Conservation (phyloP, 2,888 invertebrate species). For the Acrobeloides nanus region DNA sequence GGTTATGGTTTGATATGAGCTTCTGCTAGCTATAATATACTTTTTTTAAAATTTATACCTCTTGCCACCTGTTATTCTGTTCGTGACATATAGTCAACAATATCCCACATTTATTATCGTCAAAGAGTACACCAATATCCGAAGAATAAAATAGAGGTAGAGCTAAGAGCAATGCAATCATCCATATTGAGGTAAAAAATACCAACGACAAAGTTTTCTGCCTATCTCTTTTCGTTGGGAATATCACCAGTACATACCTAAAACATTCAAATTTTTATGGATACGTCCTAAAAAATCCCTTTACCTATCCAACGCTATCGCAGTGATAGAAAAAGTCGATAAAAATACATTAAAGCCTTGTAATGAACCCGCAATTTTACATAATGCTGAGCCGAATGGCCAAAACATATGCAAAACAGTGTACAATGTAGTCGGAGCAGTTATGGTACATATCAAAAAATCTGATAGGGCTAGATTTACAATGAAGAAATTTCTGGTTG, state of each 20-base stretch:
- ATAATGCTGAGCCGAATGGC: slow-evolving; percentile 74
- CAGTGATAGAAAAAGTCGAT: slow-evolving; percentile 84
- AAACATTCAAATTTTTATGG: slow-evolving; percentile 10
- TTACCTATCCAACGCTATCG: slow-evolving; percentile 63
- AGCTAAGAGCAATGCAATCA: slow-evolving; percentile 54
- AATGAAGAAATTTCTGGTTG: slow-evolving; percentile 64
- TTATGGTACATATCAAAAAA: slow-evolving; percentile 69
- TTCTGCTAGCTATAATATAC: no score
- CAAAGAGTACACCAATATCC: slow-evolving; percentile 38
- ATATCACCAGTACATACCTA: slow-evolving; percentile 52
- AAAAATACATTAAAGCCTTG: slow-evolving; percentile 81
- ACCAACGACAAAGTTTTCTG: slow-evolving; percentile 56
- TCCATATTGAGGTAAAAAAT: slow-evolving; percentile 57
- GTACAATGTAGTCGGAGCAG: slow-evolving; percentile 80
- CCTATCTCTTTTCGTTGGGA: slow-evolving; percentile 49
- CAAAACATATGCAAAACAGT: slow-evolving; percentile 67
- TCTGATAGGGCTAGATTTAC: slow-evolving; percentile 49
- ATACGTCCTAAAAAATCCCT: background rate
- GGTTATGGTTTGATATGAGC: no score
- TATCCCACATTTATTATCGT: slow-evolving; percentile 35
- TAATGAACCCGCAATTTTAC: slow-evolving; percentile 76
- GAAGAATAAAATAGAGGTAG: slow-evolving; percentile 47
- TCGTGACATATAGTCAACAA: slow-evolving; percentile 46
- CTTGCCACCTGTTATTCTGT: slow-evolving; percentile 50
- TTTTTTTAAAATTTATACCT: slow-evolving; percentile 23